Percentiles rank a stretch among this genome's conserved stretches.
Evolutionary conservation across 92 coral and sea anemone species (phyloP).

Genomic region (Actinostola sp.): DNA sequence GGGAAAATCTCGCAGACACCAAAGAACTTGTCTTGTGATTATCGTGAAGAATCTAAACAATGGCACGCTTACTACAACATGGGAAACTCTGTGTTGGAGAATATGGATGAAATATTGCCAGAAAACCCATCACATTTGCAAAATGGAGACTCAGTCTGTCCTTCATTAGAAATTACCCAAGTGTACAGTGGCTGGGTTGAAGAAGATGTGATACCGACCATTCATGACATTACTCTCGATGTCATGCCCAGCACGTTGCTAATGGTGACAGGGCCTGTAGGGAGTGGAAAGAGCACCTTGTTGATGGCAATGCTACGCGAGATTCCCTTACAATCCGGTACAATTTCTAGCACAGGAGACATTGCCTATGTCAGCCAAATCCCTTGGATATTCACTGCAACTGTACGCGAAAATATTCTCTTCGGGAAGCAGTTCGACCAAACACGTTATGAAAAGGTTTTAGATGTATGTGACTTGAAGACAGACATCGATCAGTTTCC

Average conservation of each 20-base stretch:
- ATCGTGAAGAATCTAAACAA: background rate
- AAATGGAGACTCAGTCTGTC: background rate
- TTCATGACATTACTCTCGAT: background rate
- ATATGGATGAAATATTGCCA: background rate
- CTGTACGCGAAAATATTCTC: slow-evolving; percentile 24
- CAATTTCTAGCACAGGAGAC: background rate
- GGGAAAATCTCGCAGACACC: background rate
- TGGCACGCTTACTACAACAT: too few species aligned
- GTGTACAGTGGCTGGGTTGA: slow-evolving; percentile 5
- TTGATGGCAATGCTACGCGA: too few species aligned
- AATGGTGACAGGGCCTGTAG: slow-evolving; percentile 23
- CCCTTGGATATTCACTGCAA: slow-evolving; percentile 31
- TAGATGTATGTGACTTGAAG: slow-evolving; percentile 2
- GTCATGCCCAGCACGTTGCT: background rate
- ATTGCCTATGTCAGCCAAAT: slow-evolving; percentile 30
- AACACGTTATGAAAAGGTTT: background rate
- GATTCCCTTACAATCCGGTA: slow-evolving; percentile 7
- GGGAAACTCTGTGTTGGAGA: background rate
- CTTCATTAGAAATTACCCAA: background rate
- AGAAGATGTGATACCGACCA: background rate
- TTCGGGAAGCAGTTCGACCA: slow-evolving; percentile 7
- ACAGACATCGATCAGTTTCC: too few species aligned
- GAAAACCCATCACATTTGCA: background rate
- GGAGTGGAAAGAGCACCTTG: slow-evolving; percentile 18
- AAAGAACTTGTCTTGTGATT: background rate